Evolutionary conservation across 1,140 invertebrate species (phyloP), one percentile per base, ranked within the genome.

Genomic region (Campoletis sonorensis): DNA sequence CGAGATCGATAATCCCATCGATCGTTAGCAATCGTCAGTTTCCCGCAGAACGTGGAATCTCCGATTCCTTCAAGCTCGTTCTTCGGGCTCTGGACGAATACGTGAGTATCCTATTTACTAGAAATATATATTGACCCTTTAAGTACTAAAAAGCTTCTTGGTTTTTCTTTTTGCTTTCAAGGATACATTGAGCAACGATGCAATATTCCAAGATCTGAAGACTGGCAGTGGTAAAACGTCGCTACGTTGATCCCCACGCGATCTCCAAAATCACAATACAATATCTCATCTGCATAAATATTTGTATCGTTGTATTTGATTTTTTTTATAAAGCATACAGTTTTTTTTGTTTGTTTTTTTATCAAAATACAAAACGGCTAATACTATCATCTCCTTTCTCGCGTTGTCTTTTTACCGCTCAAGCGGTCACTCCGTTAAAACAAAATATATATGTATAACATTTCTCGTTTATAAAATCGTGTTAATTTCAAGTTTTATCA

Each of bases 1-100:
- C 90, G 21, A 87, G 89, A 84, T 90, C 90, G 0, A 88, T 90
- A 33, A 77, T 90, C 75, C 89, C 90, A 54, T 87, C 89, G n/a
- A 87, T 90, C 26, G 84, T 91, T 23, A 91, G 85, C 33, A 88
- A 87, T 40, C 81, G 89, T 81, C 82, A 84, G 23, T 82, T 81
- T 4, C 80, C 80, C 7, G 58, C 75, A 1, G 80, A 87, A 4
- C 79, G 85, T 18, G 73, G 64, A 76, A 54, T 81, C 26, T 70
- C 82, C 10, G 84, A 87, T 33, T 73, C 87, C n/a, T 81, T 88
- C 49, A 86, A 86, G 67, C 85, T 83, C 27, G 84, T 92, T 30
- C 82, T 89, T 13, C 82, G 81, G 23, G 89, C 90, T 21, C 71
- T 92, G 18, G 86, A 88, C 51, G 87, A 90, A 86, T 92, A 91